Percentiles rank a stretch among this genome's conserved stretches.
Conservation (phyloP, 2,113 vertebrate genomes). For the Acinonyx jubatus region DNA sequence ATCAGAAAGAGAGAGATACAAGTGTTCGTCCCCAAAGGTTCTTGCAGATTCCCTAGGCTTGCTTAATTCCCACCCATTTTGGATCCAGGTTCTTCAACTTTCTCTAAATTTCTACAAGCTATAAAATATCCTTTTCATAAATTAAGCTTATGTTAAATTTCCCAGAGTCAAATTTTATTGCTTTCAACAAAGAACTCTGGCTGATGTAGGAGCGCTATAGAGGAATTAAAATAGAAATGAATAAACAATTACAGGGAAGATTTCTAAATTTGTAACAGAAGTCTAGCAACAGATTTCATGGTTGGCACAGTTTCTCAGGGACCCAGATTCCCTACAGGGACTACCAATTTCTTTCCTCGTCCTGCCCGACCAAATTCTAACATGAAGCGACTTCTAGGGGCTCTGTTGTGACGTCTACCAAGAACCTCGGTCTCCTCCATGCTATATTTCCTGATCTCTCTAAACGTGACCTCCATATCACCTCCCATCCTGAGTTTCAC, state of each 20-base stretch:
- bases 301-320: neutral
- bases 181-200: neutral
- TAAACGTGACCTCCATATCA: neutral
- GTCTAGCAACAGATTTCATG: neutral
- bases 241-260: neutral
- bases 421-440: neutral
- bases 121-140: neutral
- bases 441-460: neutral
- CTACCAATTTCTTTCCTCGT: neutral
- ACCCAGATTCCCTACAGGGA: neutral
- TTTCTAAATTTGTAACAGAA: neutral
- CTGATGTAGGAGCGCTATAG: neutral
- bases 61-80: neutral
- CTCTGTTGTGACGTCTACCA: neutral
- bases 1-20: neutral
- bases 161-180: neutral
- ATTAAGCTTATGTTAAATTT: conserved; percentile 6
- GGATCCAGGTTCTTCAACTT: neutral
- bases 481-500: neutral
- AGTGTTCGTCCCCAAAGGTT: neutral
- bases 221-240: conserved; percentile 3
- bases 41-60: neutral
- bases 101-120: neutral
- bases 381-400: neutral
- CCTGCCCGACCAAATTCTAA: neutral